Base-by-base conservation (phyloP, 1,140 invertebrate species). In the Lepidurus arcticus region DNA sequence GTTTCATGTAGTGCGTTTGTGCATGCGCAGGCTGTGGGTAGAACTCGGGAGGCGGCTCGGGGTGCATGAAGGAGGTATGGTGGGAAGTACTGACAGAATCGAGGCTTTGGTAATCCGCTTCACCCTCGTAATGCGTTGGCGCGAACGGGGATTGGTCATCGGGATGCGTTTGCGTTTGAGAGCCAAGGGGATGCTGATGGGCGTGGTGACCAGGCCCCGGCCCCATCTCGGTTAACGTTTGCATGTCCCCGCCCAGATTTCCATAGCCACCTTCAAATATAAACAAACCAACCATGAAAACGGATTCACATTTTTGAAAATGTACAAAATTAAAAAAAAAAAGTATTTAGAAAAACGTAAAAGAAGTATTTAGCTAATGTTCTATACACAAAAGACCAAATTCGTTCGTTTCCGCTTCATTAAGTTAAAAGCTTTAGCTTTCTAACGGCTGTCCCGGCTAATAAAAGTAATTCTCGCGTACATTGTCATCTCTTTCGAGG, bases 31-130 rank as follows among this genome's bases (percentile, higher is more conserved):
- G 74, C 77, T 87, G 87, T 76, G 75, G 85, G 85, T 74, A 87
- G 84, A 82, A 87, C 85, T 80, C 83, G 85, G 85, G 42, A 87
- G 84, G 42, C 85, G 83, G 79, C 88, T 87, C 74, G 87, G 84
- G 76, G 45, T 77, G 47, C 21, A 73, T 4, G 83, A 78, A 45
- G 80, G 80, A 89, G 84, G 80, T 86, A 88, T 65, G 86, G 82
- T 82, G 87, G 85, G 77, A 86, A 84, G 78, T 84, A 81, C 90
- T 88, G 76, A 86, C 84, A 78, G 86, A 84, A 65, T 90, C 88
- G 42, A 92, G 82, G 79, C 88, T 89, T 81, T 92, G 92, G 83
- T 93, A 93, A 74, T 94, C 92, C 76, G 89, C 85, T 8, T 87
- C 85, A 34, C 90, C 89, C 44, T 91, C 90, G 82, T 89, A 90